Percentiles rank a stretch among this genome's conserved stretches.
phyloP scores from a whole-genome alignment of 2,113 vertebrate genomes.

The Machaerirhynchus nigripectus region DNA sequence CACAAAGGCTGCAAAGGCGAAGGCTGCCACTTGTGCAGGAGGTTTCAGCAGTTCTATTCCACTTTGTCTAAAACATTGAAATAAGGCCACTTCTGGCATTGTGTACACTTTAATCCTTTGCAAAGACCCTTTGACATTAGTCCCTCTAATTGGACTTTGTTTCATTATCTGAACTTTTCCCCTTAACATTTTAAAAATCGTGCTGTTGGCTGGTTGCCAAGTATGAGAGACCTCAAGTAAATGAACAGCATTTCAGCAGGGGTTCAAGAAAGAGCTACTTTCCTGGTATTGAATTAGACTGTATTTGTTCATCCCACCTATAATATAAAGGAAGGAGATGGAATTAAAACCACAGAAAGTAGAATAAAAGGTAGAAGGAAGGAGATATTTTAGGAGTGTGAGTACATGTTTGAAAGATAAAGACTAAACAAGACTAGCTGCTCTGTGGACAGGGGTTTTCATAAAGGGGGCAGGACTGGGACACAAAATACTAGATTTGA shows the following conservation, averaged over 20 bases:
- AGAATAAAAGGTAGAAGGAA: neutral
- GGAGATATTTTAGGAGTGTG: neutral
- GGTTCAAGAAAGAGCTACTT: neutral
- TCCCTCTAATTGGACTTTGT: neutral
- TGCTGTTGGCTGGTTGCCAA: neutral
- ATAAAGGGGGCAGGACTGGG: neutral
- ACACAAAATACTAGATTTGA: neutral
- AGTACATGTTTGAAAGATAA: neutral
- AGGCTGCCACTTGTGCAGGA: neutral
- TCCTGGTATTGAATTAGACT: neutral
- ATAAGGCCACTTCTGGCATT: neutral
- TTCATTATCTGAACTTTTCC: neutral
- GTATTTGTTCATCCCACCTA: neutral
- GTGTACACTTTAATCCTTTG: neutral
- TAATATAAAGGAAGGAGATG: neutral
- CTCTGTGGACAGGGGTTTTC: neutral
- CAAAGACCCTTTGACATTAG: neutral
- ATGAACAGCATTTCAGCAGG: neutral
- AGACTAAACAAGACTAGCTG: neutral
- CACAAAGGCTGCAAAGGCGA: fast-evolving
- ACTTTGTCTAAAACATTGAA: neutral
- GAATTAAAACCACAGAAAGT: neutral
- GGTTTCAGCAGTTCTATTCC: neutral
- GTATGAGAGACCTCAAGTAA: neutral
- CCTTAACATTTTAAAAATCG: neutral